Conservation (phyloP, 2,113 vertebrate species). For the Protobothrops flavoviridis region DNA sequence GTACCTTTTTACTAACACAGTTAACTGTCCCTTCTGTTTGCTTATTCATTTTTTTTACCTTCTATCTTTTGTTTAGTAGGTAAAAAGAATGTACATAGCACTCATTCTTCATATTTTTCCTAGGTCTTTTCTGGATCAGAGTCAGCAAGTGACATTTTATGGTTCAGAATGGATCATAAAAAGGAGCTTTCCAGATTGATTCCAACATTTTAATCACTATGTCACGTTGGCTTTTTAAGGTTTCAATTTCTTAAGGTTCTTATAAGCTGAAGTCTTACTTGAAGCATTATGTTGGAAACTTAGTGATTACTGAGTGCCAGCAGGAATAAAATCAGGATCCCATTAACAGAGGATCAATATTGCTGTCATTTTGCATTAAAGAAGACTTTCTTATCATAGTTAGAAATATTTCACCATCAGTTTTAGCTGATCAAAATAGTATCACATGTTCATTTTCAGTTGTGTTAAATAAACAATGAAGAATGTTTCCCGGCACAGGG, state of each 20-base stretch:
- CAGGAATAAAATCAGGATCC: neutral
- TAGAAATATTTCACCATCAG: neutral
- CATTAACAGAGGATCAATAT: neutral
- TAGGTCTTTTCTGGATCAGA: neutral
- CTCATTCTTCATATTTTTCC: neutral
- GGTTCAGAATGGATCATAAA: neutral
- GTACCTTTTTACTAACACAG: neutral
- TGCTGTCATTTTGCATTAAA: slow-evolving; percentile 2
- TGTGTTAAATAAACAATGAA: neutral
- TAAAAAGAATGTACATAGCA: too few species aligned
- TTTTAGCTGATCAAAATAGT: neutral
- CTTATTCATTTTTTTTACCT: neutral
- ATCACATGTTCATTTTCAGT: neutral
- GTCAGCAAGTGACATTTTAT: neutral
- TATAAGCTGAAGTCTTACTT: neutral
- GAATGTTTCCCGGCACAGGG: neutral
- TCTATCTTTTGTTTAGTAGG: neutral
- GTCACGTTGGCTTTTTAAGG: neutral
- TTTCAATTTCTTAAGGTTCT: neutral
- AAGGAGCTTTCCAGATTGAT: neutral
- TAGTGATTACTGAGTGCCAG: neutral
- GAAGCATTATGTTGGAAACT: neutral
- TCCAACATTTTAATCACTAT: neutral
- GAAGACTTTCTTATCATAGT: neutral
- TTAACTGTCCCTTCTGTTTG: neutral